These are phyloP conservation scores for Aurelia coerulea DNA, from an alignment of 30 jellyfish, hydroid and myxozoan genomes.

Conservation along the genomic window DNA sequence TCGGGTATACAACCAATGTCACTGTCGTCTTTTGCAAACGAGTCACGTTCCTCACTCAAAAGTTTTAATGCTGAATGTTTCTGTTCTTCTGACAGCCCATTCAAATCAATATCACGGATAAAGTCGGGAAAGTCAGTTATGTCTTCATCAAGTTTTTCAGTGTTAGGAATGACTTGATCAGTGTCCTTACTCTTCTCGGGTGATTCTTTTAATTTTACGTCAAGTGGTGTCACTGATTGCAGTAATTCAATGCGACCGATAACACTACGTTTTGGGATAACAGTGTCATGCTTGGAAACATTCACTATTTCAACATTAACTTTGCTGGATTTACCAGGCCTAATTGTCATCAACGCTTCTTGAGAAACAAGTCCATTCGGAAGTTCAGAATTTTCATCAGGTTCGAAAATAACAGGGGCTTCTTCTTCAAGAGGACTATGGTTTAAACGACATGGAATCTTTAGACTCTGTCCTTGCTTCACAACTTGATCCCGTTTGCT, in stretches of 20 bases:
- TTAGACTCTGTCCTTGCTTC: neutral
- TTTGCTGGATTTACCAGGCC: slow-evolving; percentile 35
- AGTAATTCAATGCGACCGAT: slow-evolving; percentile 11
- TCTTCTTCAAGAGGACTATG: slow-evolving; percentile 4
- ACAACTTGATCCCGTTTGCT: neutral
- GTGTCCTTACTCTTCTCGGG: neutral
- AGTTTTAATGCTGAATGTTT: slow-evolving; percentile 25
- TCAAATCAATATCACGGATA: slow-evolving; percentile 21
- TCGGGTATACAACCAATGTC: slow-evolving; percentile 44
- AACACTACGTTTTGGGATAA: slow-evolving; percentile 10
- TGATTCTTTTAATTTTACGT: slow-evolving; percentile 12
- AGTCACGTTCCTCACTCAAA: slow-evolving; percentile 8
- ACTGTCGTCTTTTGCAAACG: slow-evolving; percentile 30
- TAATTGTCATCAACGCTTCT: too few species aligned
- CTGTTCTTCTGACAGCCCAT: slow-evolving; percentile 6
- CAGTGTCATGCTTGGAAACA: slow-evolving; percentile 32
- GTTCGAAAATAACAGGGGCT: neutral
- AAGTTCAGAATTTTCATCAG: neutral
- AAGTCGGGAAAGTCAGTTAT: slow-evolving; percentile 39
- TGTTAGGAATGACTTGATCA: too few species aligned
- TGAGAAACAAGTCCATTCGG: slow-evolving; percentile 10
- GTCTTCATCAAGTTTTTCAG: slow-evolving; percentile 12
- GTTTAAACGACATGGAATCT: slow-evolving; percentile 7
- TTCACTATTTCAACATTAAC: slow-evolving; percentile 14
- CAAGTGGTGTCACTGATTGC: slow-evolving; percentile 32